These are phyloP conservation scores for Nomada fucata DNA, from an alignment of 2,888 invertebrate genomes.

Conservation along the genomic window DNA sequence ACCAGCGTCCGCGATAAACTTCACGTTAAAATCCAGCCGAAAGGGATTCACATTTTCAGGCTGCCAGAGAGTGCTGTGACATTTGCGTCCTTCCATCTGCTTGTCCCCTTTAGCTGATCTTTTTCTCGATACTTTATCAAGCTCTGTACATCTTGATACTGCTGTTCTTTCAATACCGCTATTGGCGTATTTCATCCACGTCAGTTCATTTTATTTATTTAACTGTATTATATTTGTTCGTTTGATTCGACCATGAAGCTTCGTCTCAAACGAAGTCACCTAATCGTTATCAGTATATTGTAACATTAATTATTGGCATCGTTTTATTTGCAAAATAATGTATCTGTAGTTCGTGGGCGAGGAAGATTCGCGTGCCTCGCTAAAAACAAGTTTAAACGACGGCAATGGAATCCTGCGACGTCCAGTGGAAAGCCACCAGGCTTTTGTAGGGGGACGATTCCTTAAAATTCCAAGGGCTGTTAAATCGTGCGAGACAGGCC, in stretches of 20 bases:
- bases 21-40: constrained; percentile 80
- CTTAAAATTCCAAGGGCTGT: constrained; percentile 21
- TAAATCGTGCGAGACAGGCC: constrained; percentile 13
- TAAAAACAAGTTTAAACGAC: neutral
- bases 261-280: neutral
- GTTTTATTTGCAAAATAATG: no score
- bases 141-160: constrained; percentile 12
- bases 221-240: neutral
- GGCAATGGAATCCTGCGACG: neutral
- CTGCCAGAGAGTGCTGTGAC: constrained; percentile 66
- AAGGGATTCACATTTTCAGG: constrained; percentile 78
- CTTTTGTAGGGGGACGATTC: neutral
- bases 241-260: neutral
- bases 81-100: constrained; percentile 30
- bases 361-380: no score
- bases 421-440: neutral
- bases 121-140: neutral
- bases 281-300: no score
- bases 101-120: constrained; percentile 6
- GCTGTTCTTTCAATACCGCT: constrained; percentile 17
- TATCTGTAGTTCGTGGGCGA: no score
- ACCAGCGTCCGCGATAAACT: constrained; percentile 77
- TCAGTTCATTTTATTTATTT: neutral
- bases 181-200: constrained; percentile 17
- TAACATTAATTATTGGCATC: neutral